Conservation (phyloP, 1,140 invertebrate species). For the Panulirus ornatus region DNA sequence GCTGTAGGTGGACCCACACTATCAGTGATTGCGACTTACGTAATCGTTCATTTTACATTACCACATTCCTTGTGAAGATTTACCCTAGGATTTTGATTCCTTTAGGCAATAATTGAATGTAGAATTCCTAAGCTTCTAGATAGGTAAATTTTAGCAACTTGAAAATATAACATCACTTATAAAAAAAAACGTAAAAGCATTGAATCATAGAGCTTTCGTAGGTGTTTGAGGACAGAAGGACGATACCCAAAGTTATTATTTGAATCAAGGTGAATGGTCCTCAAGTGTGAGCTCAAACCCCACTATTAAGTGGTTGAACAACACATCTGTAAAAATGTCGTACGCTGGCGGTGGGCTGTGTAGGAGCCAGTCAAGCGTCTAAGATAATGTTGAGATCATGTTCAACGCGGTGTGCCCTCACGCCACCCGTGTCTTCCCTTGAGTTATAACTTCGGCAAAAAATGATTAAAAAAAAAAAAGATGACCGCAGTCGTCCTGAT, state of each 20-base stretch:
- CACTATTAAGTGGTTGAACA: too few species aligned
- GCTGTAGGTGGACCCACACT: neutral
- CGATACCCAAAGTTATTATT: slow-evolving; percentile 28
- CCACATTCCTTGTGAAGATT: slow-evolving; percentile 32
- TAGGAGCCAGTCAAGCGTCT: too few species aligned
- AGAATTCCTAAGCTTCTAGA: slow-evolving; percentile 59
- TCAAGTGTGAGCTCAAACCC: neutral
- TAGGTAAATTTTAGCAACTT: slow-evolving; percentile 50
- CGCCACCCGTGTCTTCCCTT: slow-evolving; percentile 48
- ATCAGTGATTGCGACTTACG: slow-evolving; percentile 6
- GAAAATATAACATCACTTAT: slow-evolving; percentile 30
- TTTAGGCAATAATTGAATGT: slow-evolving; percentile 69
- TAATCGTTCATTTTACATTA: slow-evolving; percentile 26
- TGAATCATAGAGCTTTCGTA: slow-evolving; percentile 65
- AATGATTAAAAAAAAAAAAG: too few species aligned
- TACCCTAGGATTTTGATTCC: slow-evolving; percentile 40
- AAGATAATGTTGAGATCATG: neutral
- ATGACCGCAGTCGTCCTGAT: neutral
- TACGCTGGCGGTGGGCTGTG: too few species aligned
- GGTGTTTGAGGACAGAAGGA: slow-evolving; percentile 41
- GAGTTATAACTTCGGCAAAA: slow-evolving; percentile 28
- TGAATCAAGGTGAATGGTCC: neutral
- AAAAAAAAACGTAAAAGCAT: too few species aligned
- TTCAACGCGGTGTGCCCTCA: neutral
- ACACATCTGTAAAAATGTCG: too few species aligned